Evolutionary conservation across 2,888 invertebrate species (phyloP).

Genomic region (Platerodrilus igneus): DNA sequence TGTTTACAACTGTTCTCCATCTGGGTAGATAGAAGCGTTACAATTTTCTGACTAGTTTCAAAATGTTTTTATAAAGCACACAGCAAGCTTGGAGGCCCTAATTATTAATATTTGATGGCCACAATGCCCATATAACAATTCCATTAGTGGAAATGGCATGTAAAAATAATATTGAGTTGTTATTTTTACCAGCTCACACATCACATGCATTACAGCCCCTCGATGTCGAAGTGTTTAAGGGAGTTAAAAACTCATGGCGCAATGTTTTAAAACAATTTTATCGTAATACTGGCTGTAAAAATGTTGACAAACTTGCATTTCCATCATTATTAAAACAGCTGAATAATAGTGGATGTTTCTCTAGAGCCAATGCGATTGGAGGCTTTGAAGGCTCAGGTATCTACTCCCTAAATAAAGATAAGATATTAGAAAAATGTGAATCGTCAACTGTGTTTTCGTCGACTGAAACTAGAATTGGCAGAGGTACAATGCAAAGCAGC

Average conservation of each 20-base stretch:
- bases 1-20: slow-evolving; percentile 21
- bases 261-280: slow-evolving; percentile 8
- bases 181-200: slow-evolving; percentile 13
- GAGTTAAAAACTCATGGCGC: slow-evolving; percentile 7
- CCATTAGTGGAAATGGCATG: slow-evolving; percentile 13
- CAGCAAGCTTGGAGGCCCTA: slow-evolving; percentile 12
- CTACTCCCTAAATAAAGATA: slow-evolving; percentile 12
- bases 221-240: slow-evolving; percentile 23
- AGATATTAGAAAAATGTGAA: slow-evolving; percentile 10
- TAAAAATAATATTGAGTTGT: slow-evolving; percentile 19
- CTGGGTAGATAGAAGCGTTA: slow-evolving; percentile 20
- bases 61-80: slow-evolving; percentile 17
- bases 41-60: slow-evolving; percentile 21
- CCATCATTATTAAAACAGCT: slow-evolving; percentile 9
- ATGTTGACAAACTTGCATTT: slow-evolving; percentile 11
- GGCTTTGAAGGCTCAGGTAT: slow-evolving; percentile 17
- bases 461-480: no score
- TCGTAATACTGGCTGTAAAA: slow-evolving; percentile 16
- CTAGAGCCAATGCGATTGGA: slow-evolving; percentile 16
- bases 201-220: slow-evolving; percentile 16
- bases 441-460: no score
- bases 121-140: slow-evolving; percentile 21
- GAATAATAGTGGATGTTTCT: slow-evolving; percentile 12
- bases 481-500: no score
- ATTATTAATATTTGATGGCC: slow-evolving; percentile 19